Base-by-base conservation (phyloP, 2,888 invertebrate genomes). In the Argyra leucocephala region DNA sequence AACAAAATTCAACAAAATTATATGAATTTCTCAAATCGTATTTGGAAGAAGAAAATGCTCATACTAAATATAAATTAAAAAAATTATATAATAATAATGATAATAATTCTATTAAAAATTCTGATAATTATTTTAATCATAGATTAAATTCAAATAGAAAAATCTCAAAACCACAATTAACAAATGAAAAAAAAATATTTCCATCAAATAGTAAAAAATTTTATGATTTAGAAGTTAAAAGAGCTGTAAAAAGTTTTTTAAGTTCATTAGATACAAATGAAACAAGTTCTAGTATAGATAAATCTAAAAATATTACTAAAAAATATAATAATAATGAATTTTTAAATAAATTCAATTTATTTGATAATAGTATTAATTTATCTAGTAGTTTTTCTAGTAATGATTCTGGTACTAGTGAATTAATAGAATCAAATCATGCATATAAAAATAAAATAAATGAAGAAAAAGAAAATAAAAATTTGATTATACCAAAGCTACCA, bases 181-280 rank as follows among this genome's bases (percentile, higher is more conserved):
- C n/a, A n/a, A n/a, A n/a, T n/a, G n/a, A n/a, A n/a, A n/a, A n/a
- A n/a, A n/a, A n/a, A n/a, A n/a, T n/a, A n/a, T n/a, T n/a, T n/a
- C n/a, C n/a, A n/a, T n/a, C n/a, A 6, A 48, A 48, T 48, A 18
- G 2, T 15, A 48, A 48, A 48, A 48, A 48, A 48, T 18, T 18
- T 3, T 48, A 48, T n/a, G 48, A 22, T n/a, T 21, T 31, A 6
- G 61, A 61, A 21, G 61, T 61, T 10, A 24, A 61, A 31, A 31
- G 21, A 61, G 61, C 61, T 21, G 61, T 61, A 21, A 31, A 26
- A 18, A 61, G 9, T 21, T 31, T 61, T 61, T 61, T 61, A 61
- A 31, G 21, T 26, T 31, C 26, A 18, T 61, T 61, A 61, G 24
- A 26, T 18, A 1, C 18, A 15, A 18, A 48, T 48, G 48, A 48